Evolutionary conservation across 92 coral and sea anemone genomes (phyloP), one percentile per base, ranked within the genome.

Genomic region (Palythoa grandis): DNA sequence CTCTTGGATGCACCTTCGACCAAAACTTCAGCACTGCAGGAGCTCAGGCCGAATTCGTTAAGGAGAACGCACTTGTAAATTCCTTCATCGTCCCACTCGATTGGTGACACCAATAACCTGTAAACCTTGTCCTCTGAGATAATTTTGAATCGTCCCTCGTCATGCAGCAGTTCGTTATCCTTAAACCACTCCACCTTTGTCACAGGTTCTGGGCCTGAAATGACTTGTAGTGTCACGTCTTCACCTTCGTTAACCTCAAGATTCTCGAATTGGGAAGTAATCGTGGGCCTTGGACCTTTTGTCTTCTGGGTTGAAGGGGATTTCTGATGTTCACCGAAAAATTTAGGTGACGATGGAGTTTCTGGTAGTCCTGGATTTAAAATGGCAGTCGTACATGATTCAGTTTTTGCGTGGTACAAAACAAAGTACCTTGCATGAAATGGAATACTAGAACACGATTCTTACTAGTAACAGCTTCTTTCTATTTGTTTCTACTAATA

Each of bases 111-210:
- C 77, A 84, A 85, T 11, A 94, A 88, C 23, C 72, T 72, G 88
- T 94, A 92, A 7, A 10, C 23, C 43, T 82, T 75, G 11, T 79
- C 95, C 1, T 78, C 90, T 22, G 98, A 90, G 7, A 84, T 58
- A 20, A 88, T 88, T 25, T 66, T 89, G 89, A 92, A 94, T 67
- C 98, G 92, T 24, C 95, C 88, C 57, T 70, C 94, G 47, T 85
- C 87, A 48, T 90, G 98, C 63, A 94, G 77, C 35, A 97, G 84
- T 65, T 95, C 96, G 60, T 97, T 95, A 63, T 95, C 98, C 82
- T 97, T 97, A 86, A 95, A 97, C 99, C 99, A 97, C 85, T 97
- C 99, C 11, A 95, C 92, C 61, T 97, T 91, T 71, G 89, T 91
- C 54, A 94, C 86, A 35, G 86, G 76, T 58, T 94, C 95, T 4